Base-by-base conservation (phyloP, 2,888 invertebrate genomes). In the Cataglyphis rosenhaueri region DNA sequence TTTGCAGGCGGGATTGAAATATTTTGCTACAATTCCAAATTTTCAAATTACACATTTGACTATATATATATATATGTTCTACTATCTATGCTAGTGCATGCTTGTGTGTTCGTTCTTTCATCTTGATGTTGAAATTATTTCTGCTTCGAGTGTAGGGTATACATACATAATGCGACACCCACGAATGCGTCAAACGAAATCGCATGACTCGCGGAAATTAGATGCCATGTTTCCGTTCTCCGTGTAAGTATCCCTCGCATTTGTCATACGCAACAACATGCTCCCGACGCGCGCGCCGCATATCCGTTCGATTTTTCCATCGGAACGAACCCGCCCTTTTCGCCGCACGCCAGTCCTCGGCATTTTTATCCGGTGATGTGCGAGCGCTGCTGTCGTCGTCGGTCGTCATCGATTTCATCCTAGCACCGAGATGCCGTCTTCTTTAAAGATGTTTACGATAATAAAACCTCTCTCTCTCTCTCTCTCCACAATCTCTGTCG, bases 221-320 rank as follows among this genome's bases (percentile, higher is more conserved):
- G 78, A 79, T 68, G 78, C 71, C 59, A 35, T 32, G 57, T 78
- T 78, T 78, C 78, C 78, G 78, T 59, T 29, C 44, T 18, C 59
- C 59, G 59, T 38, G 57, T 52, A n/a, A 68, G 18, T 70, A 57
- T 32, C 44, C 59, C 57, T 79, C 25, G 59, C 71, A 79, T 71
- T 79, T 79, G 70, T 79, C 78, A 79, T 48, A 78, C 18, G 70
- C 41, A 70, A 59, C 59, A 70, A 59, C 78, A 15, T 48, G 35
- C 1, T 44, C 32, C 21, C 25, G 68, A 68, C 70, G 21, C 41
- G 12, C 57, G 57, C 41, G 38, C 57, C 57, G 57, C 41, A 57
- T 38, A 71, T 79, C 78, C 78, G 78, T 79, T 79, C 71, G 59
- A 79, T 71, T 71, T 79, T 79, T 79, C 78, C 35, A 44, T 79